Conservation (phyloP, 2,797 vertebrate species). For the Jordanella pulchra region DNA sequence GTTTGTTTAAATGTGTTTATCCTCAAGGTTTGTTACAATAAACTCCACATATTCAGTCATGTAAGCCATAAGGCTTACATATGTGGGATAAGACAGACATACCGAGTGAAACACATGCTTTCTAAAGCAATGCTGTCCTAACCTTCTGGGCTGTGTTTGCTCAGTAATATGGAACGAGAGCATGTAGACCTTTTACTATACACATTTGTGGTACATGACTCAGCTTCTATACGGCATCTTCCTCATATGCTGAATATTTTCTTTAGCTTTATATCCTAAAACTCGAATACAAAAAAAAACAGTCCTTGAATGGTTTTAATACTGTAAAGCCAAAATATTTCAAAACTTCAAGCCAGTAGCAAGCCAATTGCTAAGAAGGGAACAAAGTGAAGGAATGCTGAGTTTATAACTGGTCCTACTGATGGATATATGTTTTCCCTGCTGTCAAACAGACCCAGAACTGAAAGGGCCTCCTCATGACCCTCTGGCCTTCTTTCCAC, state of each 20-base stretch:
- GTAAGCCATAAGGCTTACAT: not conserved
- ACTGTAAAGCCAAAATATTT: slow-evolving; percentile 36
- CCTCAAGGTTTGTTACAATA: not conserved
- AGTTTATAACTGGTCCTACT: slow-evolving; percentile 62
- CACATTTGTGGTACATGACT: not conserved
- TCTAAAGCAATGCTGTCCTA: not conserved
- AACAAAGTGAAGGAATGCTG: slow-evolving; percentile 62
- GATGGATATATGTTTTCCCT: slow-evolving; percentile 74
- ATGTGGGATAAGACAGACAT: not conserved
- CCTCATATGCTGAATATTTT: slow-evolving; percentile 11
- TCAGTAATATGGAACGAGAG: not conserved
- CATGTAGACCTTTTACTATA: not conserved
- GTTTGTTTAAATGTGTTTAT: not conserved
- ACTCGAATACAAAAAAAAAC: slow-evolving; percentile 16
- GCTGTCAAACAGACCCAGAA: slow-evolving; percentile 53
- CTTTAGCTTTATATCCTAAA: slow-evolving; percentile 4
- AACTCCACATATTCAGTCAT: not conserved
- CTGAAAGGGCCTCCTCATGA: slow-evolving; percentile 67
- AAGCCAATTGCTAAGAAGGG: slow-evolving; percentile 42
- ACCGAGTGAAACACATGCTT: not conserved
- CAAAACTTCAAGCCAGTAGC: slow-evolving; percentile 24
- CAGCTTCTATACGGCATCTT: slow-evolving; percentile 8
- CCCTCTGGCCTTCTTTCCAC: slow-evolving; percentile 57
- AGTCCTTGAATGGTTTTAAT: slow-evolving; percentile 17
- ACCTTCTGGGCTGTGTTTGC: not conserved